These are phyloP conservation scores for Calyptomena viridis DNA, from an alignment of 2,113 vertebrate genomes.

Conservation along the genomic window DNA sequence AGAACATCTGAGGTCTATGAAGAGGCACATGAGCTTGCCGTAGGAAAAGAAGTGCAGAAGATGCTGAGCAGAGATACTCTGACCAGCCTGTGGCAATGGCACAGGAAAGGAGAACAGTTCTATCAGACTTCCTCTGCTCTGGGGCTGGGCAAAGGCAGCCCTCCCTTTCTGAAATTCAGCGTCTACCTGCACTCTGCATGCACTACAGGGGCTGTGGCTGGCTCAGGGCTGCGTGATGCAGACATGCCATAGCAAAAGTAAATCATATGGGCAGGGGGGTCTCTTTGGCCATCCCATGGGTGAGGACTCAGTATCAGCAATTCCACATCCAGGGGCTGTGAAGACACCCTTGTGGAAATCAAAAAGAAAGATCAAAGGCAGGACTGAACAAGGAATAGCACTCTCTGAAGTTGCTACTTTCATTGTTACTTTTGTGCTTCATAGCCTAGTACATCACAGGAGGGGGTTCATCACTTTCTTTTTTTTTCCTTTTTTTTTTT, in stretches of 20 bases:
- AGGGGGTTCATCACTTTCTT: background rate
- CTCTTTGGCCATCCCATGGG: background rate
- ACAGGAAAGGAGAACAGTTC: fast-evolving
- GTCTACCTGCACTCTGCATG: fast-evolving
- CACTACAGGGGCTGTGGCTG: fast-evolving
- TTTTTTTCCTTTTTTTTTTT: background rate
- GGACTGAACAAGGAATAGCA: background rate
- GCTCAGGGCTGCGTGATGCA: background rate
- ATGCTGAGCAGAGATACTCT: background rate
- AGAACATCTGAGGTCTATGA: background rate
- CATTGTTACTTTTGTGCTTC: constrained; percentile 30
- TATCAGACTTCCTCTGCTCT: background rate
- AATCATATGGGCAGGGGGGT: background rate
- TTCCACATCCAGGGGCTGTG: background rate
- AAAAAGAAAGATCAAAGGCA: constrained; percentile 44
- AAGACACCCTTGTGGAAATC: constrained; percentile 18
- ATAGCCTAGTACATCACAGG: background rate
- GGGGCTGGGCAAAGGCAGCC: background rate
- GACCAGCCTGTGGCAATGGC: background rate
- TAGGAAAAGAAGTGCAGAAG: background rate
- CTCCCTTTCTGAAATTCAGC: background rate
- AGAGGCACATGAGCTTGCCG: background rate
- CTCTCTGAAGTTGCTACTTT: constrained; percentile 24
- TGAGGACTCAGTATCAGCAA: background rate
- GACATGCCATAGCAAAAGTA: fast-evolving